Base-by-base conservation (phyloP, 2,888 invertebrate genomes). In the Phytoseiulus persimilis region DNA sequence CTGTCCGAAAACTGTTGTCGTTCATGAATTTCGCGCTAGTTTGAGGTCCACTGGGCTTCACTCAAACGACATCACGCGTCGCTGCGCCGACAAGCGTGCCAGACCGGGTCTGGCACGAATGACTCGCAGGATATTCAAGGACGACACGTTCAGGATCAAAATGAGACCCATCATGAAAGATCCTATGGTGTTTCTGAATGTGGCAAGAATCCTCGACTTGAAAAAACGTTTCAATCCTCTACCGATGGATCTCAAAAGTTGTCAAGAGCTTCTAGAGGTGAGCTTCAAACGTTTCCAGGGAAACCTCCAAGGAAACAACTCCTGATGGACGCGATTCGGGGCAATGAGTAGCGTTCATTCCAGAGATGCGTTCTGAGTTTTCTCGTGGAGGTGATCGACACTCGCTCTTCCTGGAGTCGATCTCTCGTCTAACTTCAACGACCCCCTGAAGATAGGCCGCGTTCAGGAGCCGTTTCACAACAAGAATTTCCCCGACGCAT, bases 141-240 rank as follows among this genome's bases (percentile, higher is more conserved):
- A 65, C 65, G 65, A 65, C 65, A 65, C 65, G 5, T 65, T 65
- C 18, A 65, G 65, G 65, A 65, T 65, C 65, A 65, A 65, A 65
- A 65, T 65, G 65, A 65, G 65, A 65, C 65, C 65, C 2, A 87
- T 87, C 33, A 87, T 87, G n/a, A 32, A 33, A 23, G 32, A 33
- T 33, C 87, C 87, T 23, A 87, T 39, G 32, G 87, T 87, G 14
- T 87, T 87, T 11, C 31, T 87, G n/a, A 87, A 87, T 87, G 87
- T 87, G 32, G 87, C 87, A 32, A 18, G 45, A 33, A 87, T 87
- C 87, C 32, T 87, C 39, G 87, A 87, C 39, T 45, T 87, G n/a
- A 87, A 87, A 33, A 87, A 87, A 45, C 32, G 32, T 23, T 87
- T 87, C 45, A 33, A 39, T 39, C 87, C 87, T 31, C 39, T 39